Percentiles rank a stretch among this genome's conserved stretches.
These are phyloP conservation scores for Falco cherrug DNA, from an alignment of 2,797 vertebrate species.

Conservation along the genomic window DNA sequence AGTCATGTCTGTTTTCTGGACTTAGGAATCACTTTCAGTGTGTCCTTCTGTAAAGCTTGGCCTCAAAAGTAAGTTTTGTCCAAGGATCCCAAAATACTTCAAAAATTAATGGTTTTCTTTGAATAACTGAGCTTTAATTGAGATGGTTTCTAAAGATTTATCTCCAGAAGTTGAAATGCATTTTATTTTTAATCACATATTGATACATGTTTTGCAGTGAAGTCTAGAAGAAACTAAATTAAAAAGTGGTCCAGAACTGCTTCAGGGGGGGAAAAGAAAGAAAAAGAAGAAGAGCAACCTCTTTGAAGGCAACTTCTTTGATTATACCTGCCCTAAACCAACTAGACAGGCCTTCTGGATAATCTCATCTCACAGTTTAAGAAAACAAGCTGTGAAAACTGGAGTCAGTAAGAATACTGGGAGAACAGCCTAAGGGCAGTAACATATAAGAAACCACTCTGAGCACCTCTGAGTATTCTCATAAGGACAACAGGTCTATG, in stretches of 20 bases:
- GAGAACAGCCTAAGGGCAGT: not conserved
- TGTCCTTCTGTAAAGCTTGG: conserved; percentile 23
- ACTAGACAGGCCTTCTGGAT: not conserved
- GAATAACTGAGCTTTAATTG: not conserved
- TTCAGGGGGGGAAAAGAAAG: not conserved
- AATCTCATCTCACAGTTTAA: not conserved
- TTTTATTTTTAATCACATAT: not conserved
- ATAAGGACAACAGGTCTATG: not conserved
- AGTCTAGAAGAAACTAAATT: not conserved
- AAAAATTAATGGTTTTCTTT: conserved; percentile 5
- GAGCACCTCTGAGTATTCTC: not conserved
- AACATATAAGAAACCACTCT: not conserved
- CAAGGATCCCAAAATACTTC: not conserved
- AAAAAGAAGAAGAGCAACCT: not conserved
- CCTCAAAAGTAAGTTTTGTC: conserved; percentile 3
- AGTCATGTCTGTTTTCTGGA: conserved; percentile 9
- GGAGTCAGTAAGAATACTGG: not conserved
- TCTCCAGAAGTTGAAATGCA: not conserved
- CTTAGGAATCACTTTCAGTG: conserved; percentile 38
- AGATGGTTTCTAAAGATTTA: not conserved
- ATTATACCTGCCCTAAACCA: not conserved
- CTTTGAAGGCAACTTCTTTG: not conserved
- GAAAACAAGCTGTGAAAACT: not conserved
- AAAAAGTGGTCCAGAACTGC: not conserved
- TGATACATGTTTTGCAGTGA: not conserved